These are phyloP conservation scores for Cyanoliseus patagonus DNA, from an alignment of 2,113 vertebrate genomes.

Conservation along the genomic window DNA sequence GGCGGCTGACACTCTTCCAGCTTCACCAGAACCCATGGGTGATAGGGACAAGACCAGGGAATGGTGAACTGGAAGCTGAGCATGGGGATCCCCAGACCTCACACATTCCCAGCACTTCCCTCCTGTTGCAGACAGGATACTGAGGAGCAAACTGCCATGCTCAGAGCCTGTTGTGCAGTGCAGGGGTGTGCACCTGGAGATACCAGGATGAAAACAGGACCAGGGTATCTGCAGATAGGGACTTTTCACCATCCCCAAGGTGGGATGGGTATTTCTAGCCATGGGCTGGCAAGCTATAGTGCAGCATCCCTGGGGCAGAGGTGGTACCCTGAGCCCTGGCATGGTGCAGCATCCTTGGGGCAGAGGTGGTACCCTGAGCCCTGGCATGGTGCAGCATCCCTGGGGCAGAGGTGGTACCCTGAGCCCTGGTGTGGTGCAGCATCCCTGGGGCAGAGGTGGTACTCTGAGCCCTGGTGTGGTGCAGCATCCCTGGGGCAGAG, in stretches of 20 bases:
- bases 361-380: accelerated
- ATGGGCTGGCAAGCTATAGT: too few species aligned
- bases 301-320: not conserved
- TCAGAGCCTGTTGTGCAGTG: not conserved
- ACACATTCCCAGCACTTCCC: not conserved
- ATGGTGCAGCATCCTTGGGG: not conserved
- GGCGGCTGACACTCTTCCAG: accelerated
- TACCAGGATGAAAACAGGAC: not conserved
- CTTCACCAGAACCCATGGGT: accelerated
- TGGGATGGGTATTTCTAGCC: too few species aligned
- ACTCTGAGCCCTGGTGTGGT: accelerated
- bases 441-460: not conserved
- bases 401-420: not conserved
- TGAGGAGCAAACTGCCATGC: accelerated
- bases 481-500: not conserved
- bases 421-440: accelerated
- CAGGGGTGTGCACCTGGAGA: accelerated
- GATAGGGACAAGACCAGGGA: accelerated
- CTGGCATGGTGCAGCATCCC: accelerated
- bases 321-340: accelerated
- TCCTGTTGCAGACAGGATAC: not conserved
- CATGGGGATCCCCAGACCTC: accelerated
- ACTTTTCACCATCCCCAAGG: accelerated
- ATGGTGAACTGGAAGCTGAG: accelerated
- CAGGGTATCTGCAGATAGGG: not conserved